These are phyloP conservation scores for Acrobasis consociella DNA, from an alignment of 2,888 invertebrate genomes.

Conservation along the genomic window DNA sequence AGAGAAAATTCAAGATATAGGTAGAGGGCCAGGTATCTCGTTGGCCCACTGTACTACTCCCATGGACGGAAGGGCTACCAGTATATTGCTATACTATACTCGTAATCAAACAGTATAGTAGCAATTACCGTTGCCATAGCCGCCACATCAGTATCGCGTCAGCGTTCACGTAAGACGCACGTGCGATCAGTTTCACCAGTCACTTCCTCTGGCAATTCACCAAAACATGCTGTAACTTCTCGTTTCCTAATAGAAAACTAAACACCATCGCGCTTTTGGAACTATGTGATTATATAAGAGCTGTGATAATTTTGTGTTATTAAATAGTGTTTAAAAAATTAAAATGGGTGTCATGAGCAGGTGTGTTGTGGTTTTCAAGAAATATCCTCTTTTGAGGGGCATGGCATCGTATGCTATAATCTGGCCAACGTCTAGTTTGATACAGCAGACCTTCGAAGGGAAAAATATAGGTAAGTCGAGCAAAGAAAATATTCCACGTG, in stretches of 20 bases:
- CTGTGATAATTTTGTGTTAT: neutral
- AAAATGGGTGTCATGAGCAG: constrained; percentile 63
- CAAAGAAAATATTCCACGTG: neutral
- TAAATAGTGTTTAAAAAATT: constrained; percentile 4
- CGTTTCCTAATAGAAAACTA: constrained; percentile 8
- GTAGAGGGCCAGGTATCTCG: too few species aligned
- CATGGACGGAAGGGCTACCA: too few species aligned
- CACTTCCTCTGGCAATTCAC: constrained; percentile 14
- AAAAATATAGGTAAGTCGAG: constrained; percentile 83
- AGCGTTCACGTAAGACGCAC: constrained; percentile 8
- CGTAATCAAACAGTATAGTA: neutral
- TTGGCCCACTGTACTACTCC: too few species aligned
- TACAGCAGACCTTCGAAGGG: constrained; percentile 87
- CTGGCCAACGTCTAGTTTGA: constrained; percentile 88
- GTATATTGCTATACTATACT: too few species aligned
- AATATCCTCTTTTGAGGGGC: constrained; percentile 79
- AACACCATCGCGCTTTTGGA: constrained; percentile 8
- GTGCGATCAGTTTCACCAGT: neutral
- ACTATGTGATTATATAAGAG: constrained; percentile 3
- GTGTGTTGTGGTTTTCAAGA: constrained; percentile 54
- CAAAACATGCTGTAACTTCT: constrained; percentile 19
- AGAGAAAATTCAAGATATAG: too few species aligned
- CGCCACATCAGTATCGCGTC: neutral
- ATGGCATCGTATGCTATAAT: constrained; percentile 88
- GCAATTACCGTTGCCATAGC: constrained; percentile 4